phyloP scores from a whole-genome alignment of 2,888 invertebrate species.

The Xylota segnis region DNA sequence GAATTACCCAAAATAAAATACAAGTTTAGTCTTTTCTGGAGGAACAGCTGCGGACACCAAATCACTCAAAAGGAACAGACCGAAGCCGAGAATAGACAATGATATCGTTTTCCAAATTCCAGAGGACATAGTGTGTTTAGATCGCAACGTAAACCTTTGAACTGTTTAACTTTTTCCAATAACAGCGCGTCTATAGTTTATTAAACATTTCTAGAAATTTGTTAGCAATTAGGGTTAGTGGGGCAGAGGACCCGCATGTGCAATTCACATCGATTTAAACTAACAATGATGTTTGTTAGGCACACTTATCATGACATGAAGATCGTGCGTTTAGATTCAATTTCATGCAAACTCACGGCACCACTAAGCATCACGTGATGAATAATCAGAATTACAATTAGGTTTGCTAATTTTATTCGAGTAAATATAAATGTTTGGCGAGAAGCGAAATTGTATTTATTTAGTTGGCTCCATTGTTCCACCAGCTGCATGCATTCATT shows the following conservation, averaged over 20 bases:
- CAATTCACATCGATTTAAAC: constrained; percentile 21
- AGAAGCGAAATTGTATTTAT: too few species aligned
- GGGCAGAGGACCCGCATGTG: constrained; percentile 50
- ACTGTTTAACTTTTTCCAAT: constrained; percentile 6
- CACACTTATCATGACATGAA: neutral
- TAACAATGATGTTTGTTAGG: neutral
- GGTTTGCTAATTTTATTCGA: too few species aligned
- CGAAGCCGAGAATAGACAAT: neutral
- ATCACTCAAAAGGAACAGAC: neutral
- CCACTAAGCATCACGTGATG: too few species aligned
- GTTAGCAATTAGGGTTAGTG: constrained; percentile 43
- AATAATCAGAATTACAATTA: too few species aligned
- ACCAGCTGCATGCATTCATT: too few species aligned
- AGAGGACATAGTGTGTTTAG: constrained; percentile 41
- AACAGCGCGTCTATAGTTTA: neutral
- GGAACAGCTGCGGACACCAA: constrained; percentile 5
- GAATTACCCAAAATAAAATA: constrained; percentile 60
- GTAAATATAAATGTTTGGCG: too few species aligned
- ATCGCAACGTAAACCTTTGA: neutral
- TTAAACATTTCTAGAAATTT: neutral
- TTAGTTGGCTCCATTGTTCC: too few species aligned
- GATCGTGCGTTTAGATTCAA: neutral
- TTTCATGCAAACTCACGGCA: neutral
- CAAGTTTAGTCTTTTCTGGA: constrained; percentile 35
- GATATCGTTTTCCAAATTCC: constrained; percentile 16